A percentile compares a stretch with the other conserved stretches of the same genome.
These are phyloP conservation scores for Euura lappo DNA, from an alignment of 1,140 invertebrate genomes.

Conservation along the genomic window DNA sequence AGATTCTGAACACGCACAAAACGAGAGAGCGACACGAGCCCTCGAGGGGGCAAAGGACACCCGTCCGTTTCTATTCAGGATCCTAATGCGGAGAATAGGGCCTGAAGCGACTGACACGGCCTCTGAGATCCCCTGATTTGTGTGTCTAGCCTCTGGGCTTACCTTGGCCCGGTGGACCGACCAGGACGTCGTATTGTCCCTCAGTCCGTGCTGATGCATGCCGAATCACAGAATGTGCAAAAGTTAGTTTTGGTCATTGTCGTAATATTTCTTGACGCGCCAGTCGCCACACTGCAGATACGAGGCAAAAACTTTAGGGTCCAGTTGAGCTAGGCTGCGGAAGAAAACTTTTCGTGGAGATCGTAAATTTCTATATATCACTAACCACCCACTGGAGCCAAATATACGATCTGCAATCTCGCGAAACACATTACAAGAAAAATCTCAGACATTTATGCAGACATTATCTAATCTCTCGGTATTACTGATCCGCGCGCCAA, in stretches of 20 bases:
- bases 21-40: neutral
- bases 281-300: neutral
- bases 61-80: neutral
- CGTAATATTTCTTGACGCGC: neutral
- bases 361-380: conserved; percentile 5
- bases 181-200: neutral
- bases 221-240: neutral
- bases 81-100: neutral
- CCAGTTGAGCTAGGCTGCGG: neutral
- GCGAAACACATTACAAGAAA: too few species aligned
- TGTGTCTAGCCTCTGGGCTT: neutral
- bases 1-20: neutral
- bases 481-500: too few species aligned
- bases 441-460: too few species aligned
- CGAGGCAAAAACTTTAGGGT: neutral
- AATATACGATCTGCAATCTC: too few species aligned
- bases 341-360: neutral
- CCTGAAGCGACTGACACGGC: neutral
- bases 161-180: neutral
- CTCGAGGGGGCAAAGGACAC: neutral
- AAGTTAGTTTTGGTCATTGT: neutral
- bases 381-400: neutral
- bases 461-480: too few species aligned
- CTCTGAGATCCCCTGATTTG: conserved; percentile 2
- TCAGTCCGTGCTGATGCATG: neutral